These are phyloP conservation scores for Antechinus stuartii DNA, from an alignment of 2,113 vertebrate species.

Conservation along the genomic window DNA sequence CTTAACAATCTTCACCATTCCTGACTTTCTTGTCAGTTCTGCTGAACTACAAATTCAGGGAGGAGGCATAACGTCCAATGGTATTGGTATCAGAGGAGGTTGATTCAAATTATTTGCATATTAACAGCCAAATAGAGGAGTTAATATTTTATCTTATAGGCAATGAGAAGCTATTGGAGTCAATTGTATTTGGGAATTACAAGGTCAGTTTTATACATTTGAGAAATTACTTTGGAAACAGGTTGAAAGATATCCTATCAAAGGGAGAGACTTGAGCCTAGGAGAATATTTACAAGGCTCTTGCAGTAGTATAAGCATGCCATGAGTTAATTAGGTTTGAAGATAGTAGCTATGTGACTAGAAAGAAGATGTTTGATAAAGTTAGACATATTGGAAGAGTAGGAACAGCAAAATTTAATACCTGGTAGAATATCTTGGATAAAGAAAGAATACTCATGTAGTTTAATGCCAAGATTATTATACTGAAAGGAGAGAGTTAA, in stretches of 20 bases:
- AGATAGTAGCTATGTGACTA: neutral
- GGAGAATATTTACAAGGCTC: neutral
- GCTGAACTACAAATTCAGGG: too few relatives aligned
- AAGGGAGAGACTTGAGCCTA: neutral
- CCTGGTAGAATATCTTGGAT: neutral
- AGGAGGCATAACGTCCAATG: too few relatives aligned
- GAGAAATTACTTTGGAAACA: neutral
- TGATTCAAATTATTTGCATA: too few relatives aligned
- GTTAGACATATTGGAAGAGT: neutral
- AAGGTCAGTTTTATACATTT: neutral
- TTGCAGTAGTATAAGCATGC: too few relatives aligned
- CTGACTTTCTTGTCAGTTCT: too few relatives aligned
- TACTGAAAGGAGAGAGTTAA: neutral
- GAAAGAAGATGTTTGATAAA: neutral
- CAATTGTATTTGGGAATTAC: neutral
- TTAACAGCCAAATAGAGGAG: neutral
- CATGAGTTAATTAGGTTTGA: neutral
- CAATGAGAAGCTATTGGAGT: neutral
- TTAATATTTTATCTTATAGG: neutral
- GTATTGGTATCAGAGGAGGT: too few relatives aligned
- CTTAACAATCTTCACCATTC: too few relatives aligned
- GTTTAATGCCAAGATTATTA: neutral
- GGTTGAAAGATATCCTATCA: neutral
- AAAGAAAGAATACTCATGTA: neutral
- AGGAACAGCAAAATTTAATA: neutral